Conservation (phyloP, 2,113 vertebrate species). For the Elephas maximus region DNA sequence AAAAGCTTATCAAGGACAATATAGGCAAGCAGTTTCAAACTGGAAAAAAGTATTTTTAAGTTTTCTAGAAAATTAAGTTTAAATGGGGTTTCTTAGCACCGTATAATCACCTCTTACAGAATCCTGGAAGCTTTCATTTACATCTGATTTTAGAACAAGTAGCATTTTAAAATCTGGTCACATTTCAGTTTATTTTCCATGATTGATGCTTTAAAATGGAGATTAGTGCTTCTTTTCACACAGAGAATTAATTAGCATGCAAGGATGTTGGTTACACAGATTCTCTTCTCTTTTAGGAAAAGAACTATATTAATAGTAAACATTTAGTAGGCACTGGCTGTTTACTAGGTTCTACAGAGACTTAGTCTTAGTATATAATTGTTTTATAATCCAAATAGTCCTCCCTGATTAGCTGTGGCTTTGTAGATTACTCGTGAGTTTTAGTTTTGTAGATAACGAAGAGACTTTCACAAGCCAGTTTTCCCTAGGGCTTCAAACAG, state of each 20-base stretch:
- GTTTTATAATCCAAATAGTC: not conserved
- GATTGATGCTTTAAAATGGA: conserved; percentile 83
- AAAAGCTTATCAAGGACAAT: conserved; percentile 66
- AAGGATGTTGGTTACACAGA: conserved; percentile 63
- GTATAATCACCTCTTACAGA: conserved; percentile 68
- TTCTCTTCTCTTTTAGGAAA: conserved; percentile 63
- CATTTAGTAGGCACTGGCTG: conserved; percentile 64
- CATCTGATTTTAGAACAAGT: conserved; percentile 82
- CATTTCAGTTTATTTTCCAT: conserved; percentile 79
- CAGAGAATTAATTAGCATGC: conserved; percentile 72
- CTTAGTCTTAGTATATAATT: not conserved
- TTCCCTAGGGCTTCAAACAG: not conserved
- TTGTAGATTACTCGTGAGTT: not conserved
- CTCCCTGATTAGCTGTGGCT: not conserved
- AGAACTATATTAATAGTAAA: conserved; percentile 65
- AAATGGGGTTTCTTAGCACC: conserved; percentile 75
- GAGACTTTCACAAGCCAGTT: not conserved
- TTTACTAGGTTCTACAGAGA: conserved; percentile 54
- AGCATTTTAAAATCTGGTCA: conserved; percentile 80
- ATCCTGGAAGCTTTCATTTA: conserved; percentile 73
- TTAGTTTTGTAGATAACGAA: not conserved
- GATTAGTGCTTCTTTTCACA: conserved; percentile 74
- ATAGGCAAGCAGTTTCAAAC: conserved; percentile 76
- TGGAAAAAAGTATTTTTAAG: conserved; percentile 77
- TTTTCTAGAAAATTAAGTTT: conserved; percentile 76